phyloP scores from a whole-genome alignment of 2,888 invertebrate genomes.

The Scotopteryx bipunctaria region DNA sequence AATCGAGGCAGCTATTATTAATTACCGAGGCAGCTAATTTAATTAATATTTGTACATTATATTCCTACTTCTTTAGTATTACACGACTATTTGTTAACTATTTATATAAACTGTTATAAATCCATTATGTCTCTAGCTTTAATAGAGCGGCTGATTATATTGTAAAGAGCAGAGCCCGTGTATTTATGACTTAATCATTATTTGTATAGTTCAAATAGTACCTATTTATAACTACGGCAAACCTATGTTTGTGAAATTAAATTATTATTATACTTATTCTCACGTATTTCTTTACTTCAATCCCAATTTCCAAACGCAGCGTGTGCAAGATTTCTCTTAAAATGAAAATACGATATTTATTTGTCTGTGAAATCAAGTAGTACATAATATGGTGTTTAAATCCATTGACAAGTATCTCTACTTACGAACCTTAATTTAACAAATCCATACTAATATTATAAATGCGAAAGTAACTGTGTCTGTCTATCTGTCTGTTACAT shows the following conservation, averaged over 20 bases:
- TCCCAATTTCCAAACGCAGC: not conserved
- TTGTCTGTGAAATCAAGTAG: no score
- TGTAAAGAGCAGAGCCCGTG: slow-evolving; percentile 81
- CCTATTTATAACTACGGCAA: slow-evolving; percentile 73
- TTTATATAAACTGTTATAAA: slow-evolving; percentile 78
- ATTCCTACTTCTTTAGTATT: slow-evolving; percentile 76
- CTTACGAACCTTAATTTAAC: no score
- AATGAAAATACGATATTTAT: no score
- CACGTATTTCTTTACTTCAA: slow-evolving; percentile 18
- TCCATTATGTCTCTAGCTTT: slow-evolving; percentile 77
- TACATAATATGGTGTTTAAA: no score
- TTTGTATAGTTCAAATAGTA: slow-evolving; percentile 81
- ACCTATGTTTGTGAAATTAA: slow-evolving; percentile 79
- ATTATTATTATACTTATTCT: slow-evolving; percentile 66
- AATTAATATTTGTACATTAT: slow-evolving; percentile 68
- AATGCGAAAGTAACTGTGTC: no score
- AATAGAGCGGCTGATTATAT: slow-evolving; percentile 78
- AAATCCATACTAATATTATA: no score
- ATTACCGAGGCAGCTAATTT: slow-evolving; percentile 32
- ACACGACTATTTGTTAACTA: slow-evolving; percentile 79
- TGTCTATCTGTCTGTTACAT: no score
- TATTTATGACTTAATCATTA: slow-evolving; percentile 81
- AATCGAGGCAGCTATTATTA: slow-evolving; percentile 53
- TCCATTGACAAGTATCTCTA: no score
- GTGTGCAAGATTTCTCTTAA: no score